Percentiles rank a stretch among this genome's conserved stretches.
phyloP scores from a whole-genome alignment of 2,888 invertebrate genomes.

The Drosophila paucipuncta region DNA sequence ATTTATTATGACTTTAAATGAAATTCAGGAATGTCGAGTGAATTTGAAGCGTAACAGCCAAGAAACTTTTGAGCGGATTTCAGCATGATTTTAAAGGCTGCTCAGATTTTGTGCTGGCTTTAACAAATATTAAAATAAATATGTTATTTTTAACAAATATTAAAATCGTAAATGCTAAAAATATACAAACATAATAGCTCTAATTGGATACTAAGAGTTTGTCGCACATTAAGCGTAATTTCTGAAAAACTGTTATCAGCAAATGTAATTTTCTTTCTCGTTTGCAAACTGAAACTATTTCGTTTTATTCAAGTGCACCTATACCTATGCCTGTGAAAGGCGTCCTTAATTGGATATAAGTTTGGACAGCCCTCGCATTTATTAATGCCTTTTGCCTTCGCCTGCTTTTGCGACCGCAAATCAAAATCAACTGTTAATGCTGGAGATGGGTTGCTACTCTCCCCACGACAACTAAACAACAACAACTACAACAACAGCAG shows the following conservation, averaged over 20 bases:
- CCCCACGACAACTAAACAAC: slow-evolving; percentile 16
- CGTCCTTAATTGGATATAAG: slow-evolving; percentile 3
- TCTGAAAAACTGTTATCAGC: neutral
- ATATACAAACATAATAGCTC: neutral
- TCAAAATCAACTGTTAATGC: slow-evolving; percentile 70
- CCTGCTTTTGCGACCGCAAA: slow-evolving; percentile 55
- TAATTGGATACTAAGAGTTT: neutral
- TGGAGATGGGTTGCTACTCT: slow-evolving; percentile 36
- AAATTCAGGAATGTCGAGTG: neutral
- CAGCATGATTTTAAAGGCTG: neutral
- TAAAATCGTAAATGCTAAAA: neutral
- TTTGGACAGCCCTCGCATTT: slow-evolving; percentile 49
- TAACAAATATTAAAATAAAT: neutral
- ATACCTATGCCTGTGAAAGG: neutral
- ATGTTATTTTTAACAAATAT: neutral
- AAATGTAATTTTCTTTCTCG: neutral
- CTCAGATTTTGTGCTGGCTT: neutral
- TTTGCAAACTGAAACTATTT: neutral
- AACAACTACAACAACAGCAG: slow-evolving; percentile 7
- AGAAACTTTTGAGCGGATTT: neutral
- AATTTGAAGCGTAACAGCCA: neutral
- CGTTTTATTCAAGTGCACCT: neutral
- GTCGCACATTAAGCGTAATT: neutral
- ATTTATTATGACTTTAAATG: neutral
- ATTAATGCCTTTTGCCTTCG: slow-evolving; percentile 33